Evolutionary conservation across 2,888 invertebrate genomes (phyloP).

Genomic region (Spodoptera exigua): DNA sequence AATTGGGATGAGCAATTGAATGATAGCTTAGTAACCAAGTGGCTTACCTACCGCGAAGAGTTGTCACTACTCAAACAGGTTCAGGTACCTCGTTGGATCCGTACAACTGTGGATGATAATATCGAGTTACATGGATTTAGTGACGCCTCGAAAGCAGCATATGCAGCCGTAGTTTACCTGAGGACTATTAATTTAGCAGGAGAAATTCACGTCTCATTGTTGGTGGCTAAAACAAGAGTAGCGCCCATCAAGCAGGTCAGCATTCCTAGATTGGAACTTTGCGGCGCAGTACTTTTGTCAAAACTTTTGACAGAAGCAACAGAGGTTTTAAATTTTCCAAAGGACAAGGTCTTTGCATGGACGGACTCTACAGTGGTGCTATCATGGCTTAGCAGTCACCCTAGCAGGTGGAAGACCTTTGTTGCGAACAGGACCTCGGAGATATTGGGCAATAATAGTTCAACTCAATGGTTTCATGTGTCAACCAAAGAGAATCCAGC

Average conservation of each 20-base stretch:
- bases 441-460: conserved; percentile 1
- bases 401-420: conserved; percentile 11
- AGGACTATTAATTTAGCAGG: not conserved
- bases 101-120: not conserved
- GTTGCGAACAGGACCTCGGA: conserved; percentile 3
- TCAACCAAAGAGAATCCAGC: too few relatives aligned
- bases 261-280: too few relatives aligned
- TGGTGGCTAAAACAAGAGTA: not conserved
- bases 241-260: too few relatives aligned
- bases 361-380: conserved; percentile 10
- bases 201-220: not conserved
- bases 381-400: too few relatives aligned
- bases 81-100: conserved; percentile 1
- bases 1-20: conserved; percentile 6
- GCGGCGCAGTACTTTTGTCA: conserved; percentile 10
- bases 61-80: not conserved
- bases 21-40: not conserved
- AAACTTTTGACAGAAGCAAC: conserved; percentile 2
- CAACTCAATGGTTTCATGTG: conserved; percentile 7
- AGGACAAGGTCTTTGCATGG: conserved; percentile 7
- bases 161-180: too few relatives aligned
- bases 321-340: conserved; percentile 3
- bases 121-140: conserved; percentile 7
- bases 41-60: conserved; percentile 6
- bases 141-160: too few relatives aligned